Evolutionary conservation across 2,113 vertebrate genomes (phyloP), one percentile per base, ranked within the genome.

Genomic region (Heteronetta atricapilla): DNA sequence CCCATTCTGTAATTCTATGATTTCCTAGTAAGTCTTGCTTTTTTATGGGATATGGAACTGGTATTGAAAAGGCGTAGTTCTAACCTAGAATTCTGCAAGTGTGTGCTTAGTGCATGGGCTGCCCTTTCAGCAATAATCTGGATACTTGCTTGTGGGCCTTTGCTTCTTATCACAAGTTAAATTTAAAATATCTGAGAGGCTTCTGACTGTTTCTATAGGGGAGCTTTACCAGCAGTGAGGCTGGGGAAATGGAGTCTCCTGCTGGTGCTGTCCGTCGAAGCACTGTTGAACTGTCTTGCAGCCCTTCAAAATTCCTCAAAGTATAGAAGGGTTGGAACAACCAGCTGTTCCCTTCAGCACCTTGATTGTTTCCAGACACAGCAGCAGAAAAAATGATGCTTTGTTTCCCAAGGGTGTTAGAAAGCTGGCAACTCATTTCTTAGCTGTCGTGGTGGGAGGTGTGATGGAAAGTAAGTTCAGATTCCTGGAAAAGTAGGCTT

Each of bases 301-400:
- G 58, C 22, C 23, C 13, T 40, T 86, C 6, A 20, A 73, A 81
- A 83, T 50, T 55, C 62, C 44, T 73, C 18, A 0, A 33, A 76
- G 53, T 36, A 16, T 8, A 46, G 80, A 77, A 60, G 33, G 16
- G 4, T 77, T 68, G 68, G 44, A 91, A 31, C 34, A 88, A 60
- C 48, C 48, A 52, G 34, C 42, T 88, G 20, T 73, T 88, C 44
- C 63, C 44, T 83, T 92, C 8, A 2, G 46, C 77, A 81, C 83
- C 83, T 88, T 91, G 67, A 76, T 13, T 88, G 31, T 83, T 90
- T 91, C 79, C 90, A 91, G 79, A n/a, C 44, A 58, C n/a, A 83
- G 79, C 44, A 64, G 67, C 72, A 69, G 50, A 22, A 91, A 50
- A 89, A 89, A 33, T 0, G 0, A 58, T 50, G 48, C 44, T 82